A percentile compares a stretch with the other conserved stretches of the same genome.
These are phyloP conservation scores for Eurosta solidaginis DNA, from an alignment of 1,140 invertebrate genomes.

Conservation along the genomic window DNA sequence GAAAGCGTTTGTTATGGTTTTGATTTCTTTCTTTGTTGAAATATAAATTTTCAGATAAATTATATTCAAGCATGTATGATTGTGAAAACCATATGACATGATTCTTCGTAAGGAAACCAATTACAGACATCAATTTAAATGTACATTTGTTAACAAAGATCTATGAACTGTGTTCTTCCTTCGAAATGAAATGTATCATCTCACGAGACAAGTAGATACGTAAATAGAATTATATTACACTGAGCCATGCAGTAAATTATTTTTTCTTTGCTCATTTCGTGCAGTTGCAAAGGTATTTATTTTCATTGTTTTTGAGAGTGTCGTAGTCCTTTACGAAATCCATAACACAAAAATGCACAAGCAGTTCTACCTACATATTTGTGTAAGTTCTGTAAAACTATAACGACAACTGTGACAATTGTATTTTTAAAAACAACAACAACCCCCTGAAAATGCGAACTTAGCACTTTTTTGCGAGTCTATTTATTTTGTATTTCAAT, in stretches of 20 bases:
- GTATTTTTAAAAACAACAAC: not conserved
- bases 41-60: too few species aligned
- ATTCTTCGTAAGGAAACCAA: too few species aligned
- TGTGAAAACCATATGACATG: too few species aligned
- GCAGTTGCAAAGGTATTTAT: not conserved
- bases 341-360: not conserved
- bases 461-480: too few species aligned
- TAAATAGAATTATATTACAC: not conserved
- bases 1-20: not conserved
- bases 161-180: too few species aligned
- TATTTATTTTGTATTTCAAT: too few species aligned
- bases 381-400: not conserved
- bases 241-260: not conserved
- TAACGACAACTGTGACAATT: not conserved
- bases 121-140: too few species aligned
- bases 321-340: not conserved
- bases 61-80: too few species aligned
- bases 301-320: not conserved
- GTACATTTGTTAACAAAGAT: too few species aligned
- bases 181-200: too few species aligned
- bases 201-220: too few species aligned
- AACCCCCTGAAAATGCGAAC: not conserved
- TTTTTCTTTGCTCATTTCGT: not conserved
- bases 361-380: not conserved
- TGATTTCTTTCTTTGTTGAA: not conserved